phyloP scores from a whole-genome alignment of 2,888 invertebrate species.

The Tipula confusa region DNA sequence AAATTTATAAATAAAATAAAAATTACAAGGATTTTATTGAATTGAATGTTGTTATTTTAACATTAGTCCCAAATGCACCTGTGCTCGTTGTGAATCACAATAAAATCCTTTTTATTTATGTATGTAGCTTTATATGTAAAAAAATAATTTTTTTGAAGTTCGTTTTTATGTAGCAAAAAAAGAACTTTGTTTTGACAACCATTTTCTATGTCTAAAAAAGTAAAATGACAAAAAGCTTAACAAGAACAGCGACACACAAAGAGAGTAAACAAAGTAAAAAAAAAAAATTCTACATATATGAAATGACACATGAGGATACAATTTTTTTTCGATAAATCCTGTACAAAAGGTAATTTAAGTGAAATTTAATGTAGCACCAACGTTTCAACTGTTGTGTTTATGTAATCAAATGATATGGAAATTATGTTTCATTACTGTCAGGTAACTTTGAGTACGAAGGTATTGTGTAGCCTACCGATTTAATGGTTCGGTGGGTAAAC shows the following conservation, averaged over 20 bases:
- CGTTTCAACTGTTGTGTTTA: not conserved
- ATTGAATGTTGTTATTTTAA: constrained; percentile 25
- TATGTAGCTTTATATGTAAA: not conserved
- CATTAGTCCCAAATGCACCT: constrained; percentile 25
- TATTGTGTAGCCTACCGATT: too few species aligned
- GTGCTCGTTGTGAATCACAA: constrained; percentile 20
- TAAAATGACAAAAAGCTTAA: constrained; percentile 25
- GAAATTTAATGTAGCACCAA: constrained; percentile 1
- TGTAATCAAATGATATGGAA: not conserved
- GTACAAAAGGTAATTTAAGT: constrained; percentile 12
- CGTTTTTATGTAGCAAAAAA: not conserved
- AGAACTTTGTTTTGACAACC: not conserved
- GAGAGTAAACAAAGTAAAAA: not conserved
- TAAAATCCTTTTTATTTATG: constrained; percentile 20
- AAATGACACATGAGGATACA: constrained; percentile 7
- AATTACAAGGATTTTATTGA: constrained; percentile 20
- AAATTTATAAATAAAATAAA: not conserved
- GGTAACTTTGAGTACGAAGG: too few species aligned
- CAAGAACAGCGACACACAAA: not conserved
- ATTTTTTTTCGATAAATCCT: not conserved
- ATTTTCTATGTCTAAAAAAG: constrained; percentile 8
- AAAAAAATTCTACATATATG: not conserved
- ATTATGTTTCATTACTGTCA: not conserved
- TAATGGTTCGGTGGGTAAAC: too few species aligned
- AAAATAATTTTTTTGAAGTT: not conserved